A percentile compares a stretch with the other conserved stretches of the same genome.
These are phyloP conservation scores for Sericinus montela DNA, from an alignment of 2,888 invertebrate species.

Conservation along the genomic window DNA sequence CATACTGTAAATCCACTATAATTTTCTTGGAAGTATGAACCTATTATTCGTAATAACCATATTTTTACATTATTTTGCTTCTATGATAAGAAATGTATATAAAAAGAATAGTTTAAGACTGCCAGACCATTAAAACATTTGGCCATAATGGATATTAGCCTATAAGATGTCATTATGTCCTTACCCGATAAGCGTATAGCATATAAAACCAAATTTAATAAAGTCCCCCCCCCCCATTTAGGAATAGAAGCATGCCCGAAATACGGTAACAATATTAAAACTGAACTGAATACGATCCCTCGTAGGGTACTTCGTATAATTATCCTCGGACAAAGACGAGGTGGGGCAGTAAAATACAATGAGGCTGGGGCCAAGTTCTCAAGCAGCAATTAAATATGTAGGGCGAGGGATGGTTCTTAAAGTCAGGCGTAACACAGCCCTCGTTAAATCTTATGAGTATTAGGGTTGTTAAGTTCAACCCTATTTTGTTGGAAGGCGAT, in stretches of 20 bases:
- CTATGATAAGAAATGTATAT: too few relatives aligned
- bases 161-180: too few relatives aligned
- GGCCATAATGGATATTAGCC: too few relatives aligned
- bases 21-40: too few relatives aligned
- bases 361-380: constrained; percentile 6
- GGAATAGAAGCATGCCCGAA: neutral
- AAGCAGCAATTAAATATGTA: constrained; percentile 17
- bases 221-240: too few relatives aligned
- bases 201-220: neutral
- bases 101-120: too few relatives aligned
- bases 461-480: constrained; percentile 3
- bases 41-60: too few relatives aligned
- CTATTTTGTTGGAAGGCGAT: neutral
- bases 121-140: too few relatives aligned
- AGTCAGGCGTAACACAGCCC: constrained; percentile 1
- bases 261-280: constrained; percentile 1
- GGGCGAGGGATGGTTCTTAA: constrained; percentile 11
- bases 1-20: too few relatives aligned
- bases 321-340: constrained; percentile 14
- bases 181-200: neutral
- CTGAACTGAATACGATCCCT: constrained; percentile 3
- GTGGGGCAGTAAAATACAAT: constrained; percentile 13
- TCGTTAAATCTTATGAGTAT: constrained; percentile 17
- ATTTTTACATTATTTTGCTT: too few relatives aligned
- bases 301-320: constrained; percentile 3